Evolutionary conservation across 2,797 vertebrate species (phyloP), one percentile per base, ranked within the genome.

Genomic region (Picus viridis): DNA sequence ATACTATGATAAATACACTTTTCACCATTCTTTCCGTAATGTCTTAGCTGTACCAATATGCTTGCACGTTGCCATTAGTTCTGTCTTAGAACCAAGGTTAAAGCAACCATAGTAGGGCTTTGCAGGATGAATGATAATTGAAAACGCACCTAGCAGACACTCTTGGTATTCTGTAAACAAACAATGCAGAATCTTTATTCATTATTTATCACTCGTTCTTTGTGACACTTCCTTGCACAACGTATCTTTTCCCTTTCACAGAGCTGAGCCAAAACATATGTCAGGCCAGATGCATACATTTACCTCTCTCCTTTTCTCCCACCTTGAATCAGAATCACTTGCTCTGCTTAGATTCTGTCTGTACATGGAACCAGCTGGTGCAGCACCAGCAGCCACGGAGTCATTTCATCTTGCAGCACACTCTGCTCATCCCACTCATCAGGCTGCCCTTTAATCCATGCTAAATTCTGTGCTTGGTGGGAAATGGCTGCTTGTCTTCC

Each of bases 21-120:
- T 80, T 74, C 83, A 27, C 82, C 41, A 45, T 76, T 93, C 76
- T 89, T 93, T 89, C 83, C 63, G 82, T 75, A 63, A 81, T 73
- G 19, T 51, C 1, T 0, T 64, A 67, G 59, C 86, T 92, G 56
- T 87, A 81, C 51, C 77, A 78, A 61, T 87, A 83, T 81, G 76
- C 76, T 86, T 87, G 65, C 71, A 45, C 78, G 43, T 91, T 94
- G 84, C 76, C 3, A 4, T 94, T 95, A 88, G 23, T 85, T 92
- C 67, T 86, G 68, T 80, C 78, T 96, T 75, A 94, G 95, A 96
- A 93, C 85, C 92, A 95, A 96, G 95, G 94, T 96, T 91, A 95
- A 90, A 93, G 83, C 87, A 83, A 89, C 93, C 92, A 93, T 86
- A 82, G 73, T 10, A 91, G 80, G 58, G 69, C 82, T 88, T 65